These are phyloP conservation scores for Cheilosia soror DNA, from an alignment of 2,888 invertebrate genomes.

Conservation along the genomic window DNA sequence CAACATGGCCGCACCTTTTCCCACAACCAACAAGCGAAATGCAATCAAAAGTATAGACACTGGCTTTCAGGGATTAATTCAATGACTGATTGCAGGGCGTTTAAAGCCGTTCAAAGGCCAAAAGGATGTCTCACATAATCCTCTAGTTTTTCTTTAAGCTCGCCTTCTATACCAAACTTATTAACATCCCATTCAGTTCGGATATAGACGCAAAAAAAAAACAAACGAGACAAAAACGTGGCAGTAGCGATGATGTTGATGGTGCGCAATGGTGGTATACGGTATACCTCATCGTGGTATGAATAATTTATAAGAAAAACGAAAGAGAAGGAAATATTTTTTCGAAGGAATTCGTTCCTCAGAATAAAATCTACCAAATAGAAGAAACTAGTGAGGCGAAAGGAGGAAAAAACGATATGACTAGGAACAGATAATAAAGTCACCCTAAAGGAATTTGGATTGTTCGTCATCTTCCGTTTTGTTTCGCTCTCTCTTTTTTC, in stretches of 20 bases:
- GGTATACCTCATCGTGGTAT: constrained; percentile 68
- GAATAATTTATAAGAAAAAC: constrained; percentile 72
- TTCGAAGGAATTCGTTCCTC: constrained; percentile 64
- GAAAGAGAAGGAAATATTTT: not conserved
- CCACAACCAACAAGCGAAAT: constrained; percentile 6
- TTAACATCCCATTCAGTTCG: constrained; percentile 73
- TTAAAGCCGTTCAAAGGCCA: constrained; percentile 64
- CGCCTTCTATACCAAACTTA: constrained; percentile 60
- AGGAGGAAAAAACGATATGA: constrained; percentile 59
- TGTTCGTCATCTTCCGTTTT: constrained; percentile 62
- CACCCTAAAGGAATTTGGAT: constrained; percentile 75
- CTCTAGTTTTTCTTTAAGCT: constrained; percentile 66
- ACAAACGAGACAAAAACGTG: constrained; percentile 24
- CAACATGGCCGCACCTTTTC: not conserved
- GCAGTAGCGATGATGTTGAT: constrained; percentile 15
- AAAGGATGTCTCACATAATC: constrained; percentile 65
- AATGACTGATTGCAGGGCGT: constrained; percentile 67
- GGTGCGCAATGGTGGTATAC: constrained; percentile 32
- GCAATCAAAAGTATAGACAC: constrained; percentile 57
- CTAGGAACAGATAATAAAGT: constrained; percentile 74
- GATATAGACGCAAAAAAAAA: constrained; percentile 38
- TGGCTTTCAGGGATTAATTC: constrained; percentile 65
- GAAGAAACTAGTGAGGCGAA: not conserved
- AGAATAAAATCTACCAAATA: constrained; percentile 37
- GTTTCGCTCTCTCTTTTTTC: constrained; percentile 27